These are phyloP conservation scores for Cryptoblepharus egeriae DNA, from an alignment of 2,797 vertebrate species.

Conservation along the genomic window DNA sequence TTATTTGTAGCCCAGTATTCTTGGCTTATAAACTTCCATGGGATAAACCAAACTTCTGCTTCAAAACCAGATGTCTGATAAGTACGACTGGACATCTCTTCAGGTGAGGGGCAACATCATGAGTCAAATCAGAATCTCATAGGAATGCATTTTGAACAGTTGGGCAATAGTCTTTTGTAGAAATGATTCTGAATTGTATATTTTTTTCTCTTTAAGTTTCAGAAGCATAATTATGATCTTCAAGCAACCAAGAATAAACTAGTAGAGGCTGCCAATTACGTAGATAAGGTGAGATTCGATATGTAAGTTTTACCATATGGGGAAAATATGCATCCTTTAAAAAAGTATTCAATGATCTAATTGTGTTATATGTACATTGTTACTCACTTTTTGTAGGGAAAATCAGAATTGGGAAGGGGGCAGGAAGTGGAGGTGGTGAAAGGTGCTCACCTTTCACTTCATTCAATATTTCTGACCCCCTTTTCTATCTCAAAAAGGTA, in stretches of 20 bases:
- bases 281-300: conserved; percentile 90
- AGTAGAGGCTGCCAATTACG: conserved; percentile 91
- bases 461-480: no score
- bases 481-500: no score
- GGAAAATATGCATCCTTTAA: conserved; percentile 3
- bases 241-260: conserved; percentile 86
- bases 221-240: conserved; percentile 81
- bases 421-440: not conserved
- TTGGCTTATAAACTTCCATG: not conserved
- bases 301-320: conserved; percentile 33
- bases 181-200: conserved; percentile 21
- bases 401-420: not conserved
- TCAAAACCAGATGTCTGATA: not conserved
- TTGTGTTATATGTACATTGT: not conserved
- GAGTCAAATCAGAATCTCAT: not conserved
- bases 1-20: not conserved
- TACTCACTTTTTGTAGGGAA: not conserved
- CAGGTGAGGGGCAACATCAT: not conserved
- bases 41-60: not conserved
- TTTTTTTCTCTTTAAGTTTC: conserved; percentile 83
- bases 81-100: not conserved
- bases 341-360: not conserved
- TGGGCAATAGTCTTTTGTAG: not conserved
- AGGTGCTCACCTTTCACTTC: not conserved
- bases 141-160: not conserved